These are phyloP conservation scores for Stichopus horrens DNA, from an alignment of 53 echinoderm and acorn worm genomes.

Conservation along the genomic window DNA sequence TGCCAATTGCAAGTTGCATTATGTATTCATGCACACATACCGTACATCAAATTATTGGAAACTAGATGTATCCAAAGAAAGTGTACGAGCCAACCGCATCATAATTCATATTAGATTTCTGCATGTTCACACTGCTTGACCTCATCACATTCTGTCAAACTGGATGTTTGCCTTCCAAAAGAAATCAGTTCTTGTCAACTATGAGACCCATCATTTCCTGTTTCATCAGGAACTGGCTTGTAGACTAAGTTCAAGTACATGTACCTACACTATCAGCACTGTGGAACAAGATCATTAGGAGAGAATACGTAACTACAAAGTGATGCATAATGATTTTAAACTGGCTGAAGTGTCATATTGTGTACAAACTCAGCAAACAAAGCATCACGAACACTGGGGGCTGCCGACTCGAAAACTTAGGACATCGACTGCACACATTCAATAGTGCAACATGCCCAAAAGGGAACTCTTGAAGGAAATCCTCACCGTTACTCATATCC, in stretches of 20 bases:
- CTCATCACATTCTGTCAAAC: background rate
- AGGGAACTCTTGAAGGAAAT: constrained; percentile 2
- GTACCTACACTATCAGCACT: background rate
- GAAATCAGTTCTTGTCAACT: background rate
- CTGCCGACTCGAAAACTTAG: too few relatives aligned
- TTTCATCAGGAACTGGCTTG: constrained; percentile 11
- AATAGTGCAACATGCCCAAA: background rate
- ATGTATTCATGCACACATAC: too few relatives aligned
- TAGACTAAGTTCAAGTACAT: background rate
- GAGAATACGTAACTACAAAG: too few relatives aligned
- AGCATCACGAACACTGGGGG: too few relatives aligned
- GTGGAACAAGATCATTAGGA: background rate
- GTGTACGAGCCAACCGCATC: too few relatives aligned
- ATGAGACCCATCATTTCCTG: background rate
- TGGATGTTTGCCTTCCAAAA: background rate
- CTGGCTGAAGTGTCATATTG: too few relatives aligned
- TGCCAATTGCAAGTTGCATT: too few relatives aligned
- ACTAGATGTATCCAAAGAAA: too few relatives aligned
- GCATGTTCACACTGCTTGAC: background rate
- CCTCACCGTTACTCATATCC: constrained; percentile 7
- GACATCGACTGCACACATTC: too few relatives aligned
- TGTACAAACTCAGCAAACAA: too few relatives aligned
- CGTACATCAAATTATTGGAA: too few relatives aligned
- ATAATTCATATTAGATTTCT: background rate
- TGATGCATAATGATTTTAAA: too few relatives aligned